Base-by-base conservation (phyloP, 2,797 vertebrate species). In the Rhodeus uyekii region DNA sequence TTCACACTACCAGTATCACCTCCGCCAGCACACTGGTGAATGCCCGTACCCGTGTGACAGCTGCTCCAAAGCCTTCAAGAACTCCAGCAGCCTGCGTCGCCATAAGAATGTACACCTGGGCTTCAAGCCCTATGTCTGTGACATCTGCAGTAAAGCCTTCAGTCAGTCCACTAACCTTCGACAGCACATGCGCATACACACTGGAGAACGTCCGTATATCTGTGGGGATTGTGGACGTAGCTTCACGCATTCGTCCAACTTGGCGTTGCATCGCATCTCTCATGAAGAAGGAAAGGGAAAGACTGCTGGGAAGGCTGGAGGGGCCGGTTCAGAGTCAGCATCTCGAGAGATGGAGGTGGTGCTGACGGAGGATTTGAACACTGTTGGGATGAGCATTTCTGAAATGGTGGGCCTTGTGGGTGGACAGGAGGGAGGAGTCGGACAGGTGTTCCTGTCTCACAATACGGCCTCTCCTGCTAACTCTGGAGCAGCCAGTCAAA, bases 51-150 rank as follows among this genome's bases (percentile, higher is more conserved):
- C 94, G 3, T 98, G 97, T 72, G 94, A 96, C 4, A 93, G 92
- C 42, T 98, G 97, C 82, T 95, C 96, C 81, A 98, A 98, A 88
- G 96, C 97, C 87, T 98, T 98, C 91, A 98, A 98, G 91, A 97
- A 97, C 92, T 96, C 97, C 0, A 97, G 97, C 64, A 96, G 96
- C 84, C 93, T 98, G 87, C 94, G 96, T 63, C 93, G 97, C 34
- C 97, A 98, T 92, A 96, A 96, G 73, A 97, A 96, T 8, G 95
- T 96, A 44, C 97, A 98, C 88, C 96, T 97, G 0, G 97, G 97
- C 22, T 94, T 96, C 85, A 96, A 97, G 32, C 96, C 97, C 32
- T 97, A 97, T 64, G 95, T 94, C 7, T 98, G 96, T 78, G 86
- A 92, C 0, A 93, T 96, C 84, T 98, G 97, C 29, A 95, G 93